Evolutionary conservation across 2,113 vertebrate species (phyloP).

Genomic region (Muscicapa adusta): DNA sequence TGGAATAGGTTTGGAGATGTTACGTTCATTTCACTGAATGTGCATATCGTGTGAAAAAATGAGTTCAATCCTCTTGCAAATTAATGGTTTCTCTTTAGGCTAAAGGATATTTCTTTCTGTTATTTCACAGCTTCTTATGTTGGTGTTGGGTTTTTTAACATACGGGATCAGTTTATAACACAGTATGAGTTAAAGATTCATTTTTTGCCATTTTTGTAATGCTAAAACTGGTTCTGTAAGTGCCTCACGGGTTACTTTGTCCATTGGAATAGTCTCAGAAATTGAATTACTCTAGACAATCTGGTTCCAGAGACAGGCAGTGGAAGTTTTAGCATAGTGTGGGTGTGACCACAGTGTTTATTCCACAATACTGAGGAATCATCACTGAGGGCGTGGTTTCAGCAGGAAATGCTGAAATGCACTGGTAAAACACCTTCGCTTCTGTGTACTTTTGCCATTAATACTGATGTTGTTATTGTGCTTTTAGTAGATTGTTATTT

Average conservation of each 20-base stretch:
- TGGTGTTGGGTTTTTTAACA: too few relatives aligned
- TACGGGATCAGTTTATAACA: background rate
- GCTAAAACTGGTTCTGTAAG: background rate
- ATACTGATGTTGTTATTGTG: background rate
- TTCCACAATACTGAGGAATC: background rate
- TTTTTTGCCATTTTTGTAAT: background rate
- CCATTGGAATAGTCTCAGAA: background rate
- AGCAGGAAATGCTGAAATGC: background rate
- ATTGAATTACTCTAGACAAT: background rate
- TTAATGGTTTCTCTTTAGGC: background rate
- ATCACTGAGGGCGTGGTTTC: background rate
- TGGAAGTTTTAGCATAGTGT: background rate
- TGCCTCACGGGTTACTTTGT: background rate
- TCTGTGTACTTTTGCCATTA: background rate
- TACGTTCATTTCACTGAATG: background rate
- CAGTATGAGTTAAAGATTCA: background rate
- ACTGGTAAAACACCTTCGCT: fast-evolving
- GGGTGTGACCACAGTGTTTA: background rate
- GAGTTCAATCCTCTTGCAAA: background rate
- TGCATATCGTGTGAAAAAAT: background rate
- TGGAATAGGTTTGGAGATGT: background rate
- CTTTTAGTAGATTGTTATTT: background rate
- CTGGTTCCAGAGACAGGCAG: background rate
- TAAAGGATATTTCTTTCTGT: background rate
- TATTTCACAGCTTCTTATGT: background rate